Evolutionary conservation across 2,888 invertebrate species (phyloP).

Genomic region (Osmoderma eremita): DNA sequence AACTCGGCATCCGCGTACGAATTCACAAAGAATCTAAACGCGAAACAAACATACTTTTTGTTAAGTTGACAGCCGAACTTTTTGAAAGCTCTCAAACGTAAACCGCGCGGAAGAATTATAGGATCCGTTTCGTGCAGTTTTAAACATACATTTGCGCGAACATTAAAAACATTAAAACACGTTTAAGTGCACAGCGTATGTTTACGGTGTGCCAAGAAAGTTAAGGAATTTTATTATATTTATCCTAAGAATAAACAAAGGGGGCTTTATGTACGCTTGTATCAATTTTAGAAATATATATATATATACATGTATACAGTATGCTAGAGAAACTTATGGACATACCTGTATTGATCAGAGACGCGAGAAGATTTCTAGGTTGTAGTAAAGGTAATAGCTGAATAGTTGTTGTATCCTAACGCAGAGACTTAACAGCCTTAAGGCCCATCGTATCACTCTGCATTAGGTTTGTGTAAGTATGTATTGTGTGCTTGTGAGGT

Average conservation of each 20-base stretch:
- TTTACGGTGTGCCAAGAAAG: background rate
- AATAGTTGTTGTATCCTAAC: no score
- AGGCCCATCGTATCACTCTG: no score
- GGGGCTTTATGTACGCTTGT: background rate
- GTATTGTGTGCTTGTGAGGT: no score
- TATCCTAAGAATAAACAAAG: slow-evolving; percentile 2
- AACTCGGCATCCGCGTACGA: background rate
- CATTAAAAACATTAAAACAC: slow-evolving; percentile 14
- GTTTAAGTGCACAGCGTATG: slow-evolving; percentile 3
- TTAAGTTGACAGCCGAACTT: no score
- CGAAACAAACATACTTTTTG: no score
- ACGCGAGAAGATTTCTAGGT: no score
- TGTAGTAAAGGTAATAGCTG: no score
- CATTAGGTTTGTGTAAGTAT: no score
- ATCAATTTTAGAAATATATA: background rate
- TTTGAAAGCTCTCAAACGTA: background rate
- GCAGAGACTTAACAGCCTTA: no score
- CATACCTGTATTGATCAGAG: no score
- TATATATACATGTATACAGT: no score
- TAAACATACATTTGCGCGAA: background rate
- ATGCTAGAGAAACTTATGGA: no score
- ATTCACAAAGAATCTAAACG: background rate
- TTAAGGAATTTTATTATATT: slow-evolving; percentile 7
- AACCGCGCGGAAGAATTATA: background rate
- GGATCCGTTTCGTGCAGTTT: background rate